A percentile compares a stretch with the other conserved stretches of the same genome.
Conservation (phyloP, 2,797 vertebrate species). For the Chaenodraco wilsoni region DNA sequence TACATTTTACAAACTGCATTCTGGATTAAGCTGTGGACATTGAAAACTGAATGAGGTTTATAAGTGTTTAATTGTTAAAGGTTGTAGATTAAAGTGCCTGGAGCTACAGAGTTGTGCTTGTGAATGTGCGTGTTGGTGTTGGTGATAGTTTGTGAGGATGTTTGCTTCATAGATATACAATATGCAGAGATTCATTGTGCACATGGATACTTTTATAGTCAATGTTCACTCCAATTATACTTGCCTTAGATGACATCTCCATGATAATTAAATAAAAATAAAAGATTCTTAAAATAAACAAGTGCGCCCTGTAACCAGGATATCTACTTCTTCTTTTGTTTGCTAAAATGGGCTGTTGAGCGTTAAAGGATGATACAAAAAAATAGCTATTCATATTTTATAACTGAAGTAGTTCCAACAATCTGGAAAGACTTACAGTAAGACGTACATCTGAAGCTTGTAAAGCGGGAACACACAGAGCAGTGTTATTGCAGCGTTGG, state of each 20-base stretch:
- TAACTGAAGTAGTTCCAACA: neutral
- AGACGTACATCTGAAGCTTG: neutral
- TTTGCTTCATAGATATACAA: slow-evolving; percentile 33
- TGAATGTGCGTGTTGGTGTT: slow-evolving; percentile 62
- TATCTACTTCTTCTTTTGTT: neutral
- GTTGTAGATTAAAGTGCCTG: slow-evolving; percentile 48
- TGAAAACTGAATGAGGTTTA: slow-evolving; percentile 29
- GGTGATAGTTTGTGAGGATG: slow-evolving; percentile 34
- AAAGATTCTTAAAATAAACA: neutral
- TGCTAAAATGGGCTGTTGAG: neutral
- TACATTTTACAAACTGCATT: slow-evolving; percentile 70
- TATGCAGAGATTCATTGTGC: slow-evolving; percentile 23
- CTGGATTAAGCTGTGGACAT: slow-evolving; percentile 63
- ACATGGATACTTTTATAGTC: slow-evolving; percentile 33
- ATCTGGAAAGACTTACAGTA: neutral
- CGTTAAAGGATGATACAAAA: neutral
- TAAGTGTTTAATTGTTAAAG: slow-evolving; percentile 31
- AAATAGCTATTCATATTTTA: neutral
- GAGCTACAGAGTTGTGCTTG: slow-evolving; percentile 65
- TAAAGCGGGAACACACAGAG: neutral
- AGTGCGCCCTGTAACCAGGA: neutral
- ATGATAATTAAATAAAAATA: neutral
- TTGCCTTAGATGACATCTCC: neutral
- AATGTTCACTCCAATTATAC: slow-evolving; percentile 41
- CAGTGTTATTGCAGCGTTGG: neutral